Percentiles rank a stretch among this genome's conserved stretches.
Conservation (phyloP, 2,113 vertebrate genomes). For the Paradoxurus hermaphroditus region DNA sequence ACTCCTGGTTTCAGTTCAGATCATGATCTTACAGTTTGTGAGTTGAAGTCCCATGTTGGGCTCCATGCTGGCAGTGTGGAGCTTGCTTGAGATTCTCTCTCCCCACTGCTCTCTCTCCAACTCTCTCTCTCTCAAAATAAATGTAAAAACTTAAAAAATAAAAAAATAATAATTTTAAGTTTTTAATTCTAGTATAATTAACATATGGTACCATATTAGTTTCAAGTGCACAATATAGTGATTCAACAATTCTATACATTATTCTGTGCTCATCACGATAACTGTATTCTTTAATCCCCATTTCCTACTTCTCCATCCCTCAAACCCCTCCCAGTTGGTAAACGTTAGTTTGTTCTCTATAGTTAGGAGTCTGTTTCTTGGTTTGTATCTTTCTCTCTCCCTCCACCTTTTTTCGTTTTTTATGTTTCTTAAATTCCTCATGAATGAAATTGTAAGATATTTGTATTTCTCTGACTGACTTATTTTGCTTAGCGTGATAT, state of each 20-base stretch:
- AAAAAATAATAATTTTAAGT: not conserved
- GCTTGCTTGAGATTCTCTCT: too few species aligned
- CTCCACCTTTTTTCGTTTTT: not conserved
- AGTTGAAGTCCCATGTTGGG: too few species aligned
- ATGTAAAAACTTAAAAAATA: not conserved
- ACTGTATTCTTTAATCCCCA: not conserved
- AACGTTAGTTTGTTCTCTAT: not conserved
- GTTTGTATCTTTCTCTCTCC: not conserved
- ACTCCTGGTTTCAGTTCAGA: too few species aligned
- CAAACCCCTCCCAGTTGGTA: not conserved
- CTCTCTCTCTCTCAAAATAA: too few species aligned
- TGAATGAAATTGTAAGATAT: not conserved
- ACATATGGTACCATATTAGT: not conserved
- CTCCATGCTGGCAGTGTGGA: too few species aligned
- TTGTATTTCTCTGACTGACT: not conserved
- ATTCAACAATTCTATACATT: not conserved
- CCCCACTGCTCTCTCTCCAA: too few species aligned
- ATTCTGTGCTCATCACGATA: not conserved
- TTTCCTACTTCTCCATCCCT: not conserved
- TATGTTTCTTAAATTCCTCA: not conserved
- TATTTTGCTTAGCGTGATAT: not conserved
- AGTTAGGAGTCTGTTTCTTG: not conserved
- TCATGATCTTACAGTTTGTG: too few species aligned
- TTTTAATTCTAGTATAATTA: not conserved
- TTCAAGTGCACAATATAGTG: not conserved